Percentiles rank a stretch among this genome's conserved stretches.
Conservation (phyloP, 2,797 vertebrate genomes). For the Sebastes steindachneri region DNA sequence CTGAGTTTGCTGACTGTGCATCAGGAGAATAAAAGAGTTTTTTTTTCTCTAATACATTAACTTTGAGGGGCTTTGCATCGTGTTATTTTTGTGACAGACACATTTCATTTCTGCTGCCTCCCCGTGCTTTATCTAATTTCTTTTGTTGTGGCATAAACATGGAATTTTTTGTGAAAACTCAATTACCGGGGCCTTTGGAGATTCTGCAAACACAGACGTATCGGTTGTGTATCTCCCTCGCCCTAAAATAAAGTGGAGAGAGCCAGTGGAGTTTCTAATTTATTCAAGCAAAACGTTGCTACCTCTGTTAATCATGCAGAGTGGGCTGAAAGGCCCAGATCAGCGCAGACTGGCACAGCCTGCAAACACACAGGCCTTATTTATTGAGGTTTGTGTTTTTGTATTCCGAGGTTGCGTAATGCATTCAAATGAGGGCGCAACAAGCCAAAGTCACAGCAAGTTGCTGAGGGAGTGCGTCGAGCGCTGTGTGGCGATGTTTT, state of each 20-base stretch:
- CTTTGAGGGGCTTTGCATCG: conserved; percentile 60
- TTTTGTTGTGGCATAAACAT: conserved; percentile 82
- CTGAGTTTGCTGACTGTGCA: conserved; percentile 63
- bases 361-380: conserved; percentile 74
- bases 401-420: conserved; percentile 76
- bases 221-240: conserved; percentile 56
- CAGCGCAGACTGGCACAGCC: conserved; percentile 60
- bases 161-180: conserved; percentile 75
- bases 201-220: conserved; percentile 74
- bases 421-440: conserved; percentile 79
- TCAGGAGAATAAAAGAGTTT: conserved; percentile 61
- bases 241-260: conserved; percentile 46
- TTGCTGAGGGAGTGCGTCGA: conserved; percentile 72
- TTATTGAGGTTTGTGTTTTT: conserved; percentile 77
- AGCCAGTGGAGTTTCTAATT: conserved; percentile 72
- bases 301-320: conserved; percentile 75
- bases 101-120: conserved; percentile 68
- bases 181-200: conserved; percentile 80
- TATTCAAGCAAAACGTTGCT: conserved; percentile 75
- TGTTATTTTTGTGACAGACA: conserved; percentile 73
- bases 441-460: conserved; percentile 76
- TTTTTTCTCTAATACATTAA: conserved; percentile 63
- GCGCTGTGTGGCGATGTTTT: conserved; percentile 70
- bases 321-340: conserved; percentile 72
- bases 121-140: conserved; percentile 78